Evolutionary conservation across 1,140 invertebrate species (phyloP), one percentile per base, ranked within the genome.

Genomic region (Listronotus bonariensis): DNA sequence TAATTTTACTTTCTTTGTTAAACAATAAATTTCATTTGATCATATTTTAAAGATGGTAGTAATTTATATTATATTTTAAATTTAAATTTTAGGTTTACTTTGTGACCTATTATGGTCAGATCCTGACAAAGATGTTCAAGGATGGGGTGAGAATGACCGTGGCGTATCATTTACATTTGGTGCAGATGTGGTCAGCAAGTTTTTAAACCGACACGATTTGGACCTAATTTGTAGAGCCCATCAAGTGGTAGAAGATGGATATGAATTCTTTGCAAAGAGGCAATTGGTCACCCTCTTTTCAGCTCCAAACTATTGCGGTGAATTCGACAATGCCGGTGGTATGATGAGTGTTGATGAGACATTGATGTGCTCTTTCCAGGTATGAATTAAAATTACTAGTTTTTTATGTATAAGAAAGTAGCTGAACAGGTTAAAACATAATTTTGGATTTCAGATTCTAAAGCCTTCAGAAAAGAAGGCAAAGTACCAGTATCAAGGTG

Each of bases 311-410:
- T 95, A 95, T 79, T 94, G 92, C 78, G 92, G 92, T 17, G 91
- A 94, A 78, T 94, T 94, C 78, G 91, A 93, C 76, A 94, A 78
- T 54, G 77, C 77, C 26, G 77, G 77, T 69, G 97, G 95, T 65
- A 99, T 99, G 97, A 99, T 99, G 97, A 96, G 93, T 74, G 97
- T 99, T 12, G 97, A 99, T 80, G 97, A 99, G 77, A 97, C 96
- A 60, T 85, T 99, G 11, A 99, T 99, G 97, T 99, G 97, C 85
- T 98, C 96, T 74, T 99, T 88, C 78, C 86, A 88, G 73, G 77
- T 79, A 68, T 60, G 71, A 46, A 17, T 26, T 26, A 5, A 26
- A 26, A 26, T 26, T 26, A 26, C 20, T 26, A 26, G 20, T 26
- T 3, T 26, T n/a, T n/a, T n/a, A n/a, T n/a, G n/a, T 26, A 26